Conservation (phyloP, 1,140 invertebrate genomes). For the Trypoxylus dichotomus region DNA sequence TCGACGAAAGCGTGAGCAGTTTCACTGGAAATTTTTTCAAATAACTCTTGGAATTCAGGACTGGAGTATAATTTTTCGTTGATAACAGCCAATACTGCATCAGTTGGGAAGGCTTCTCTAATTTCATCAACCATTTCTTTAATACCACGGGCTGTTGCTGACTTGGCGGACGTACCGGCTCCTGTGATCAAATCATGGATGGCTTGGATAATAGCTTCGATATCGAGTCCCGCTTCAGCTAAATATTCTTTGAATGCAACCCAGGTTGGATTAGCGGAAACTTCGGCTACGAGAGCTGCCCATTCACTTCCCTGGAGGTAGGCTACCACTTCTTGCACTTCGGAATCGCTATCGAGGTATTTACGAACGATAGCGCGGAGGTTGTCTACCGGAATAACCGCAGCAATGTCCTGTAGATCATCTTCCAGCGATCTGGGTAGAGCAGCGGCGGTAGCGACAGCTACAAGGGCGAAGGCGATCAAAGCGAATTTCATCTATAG, state of each 20-base stretch:
- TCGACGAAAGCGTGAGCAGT: slow-evolving; percentile 33
- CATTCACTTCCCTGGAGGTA: slow-evolving; percentile 37
- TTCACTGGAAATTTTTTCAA: slow-evolving; percentile 35
- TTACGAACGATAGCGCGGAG: slow-evolving; percentile 33
- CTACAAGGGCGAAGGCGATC: slow-evolving; percentile 30
- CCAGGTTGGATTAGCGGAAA: slow-evolving; percentile 23
- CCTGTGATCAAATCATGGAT: slow-evolving; percentile 34
- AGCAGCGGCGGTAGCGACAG: slow-evolving; percentile 31
- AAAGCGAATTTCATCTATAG: slow-evolving; percentile 35
- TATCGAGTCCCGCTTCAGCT: slow-evolving; percentile 32
- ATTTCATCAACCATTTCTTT: slow-evolving; percentile 35
- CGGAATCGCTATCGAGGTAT: slow-evolving; percentile 33
- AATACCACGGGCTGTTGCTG: slow-evolving; percentile 7
- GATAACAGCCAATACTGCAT: slow-evolving; percentile 31
- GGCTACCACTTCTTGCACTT: slow-evolving; percentile 33
- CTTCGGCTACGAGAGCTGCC: slow-evolving; percentile 32
- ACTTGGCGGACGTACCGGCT: not conserved
- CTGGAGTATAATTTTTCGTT: slow-evolving; percentile 38
- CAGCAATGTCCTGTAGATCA: not conserved
- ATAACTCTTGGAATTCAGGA: slow-evolving; percentile 36
- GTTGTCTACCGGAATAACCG: slow-evolving; percentile 33
- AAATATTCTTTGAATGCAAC: slow-evolving; percentile 34
- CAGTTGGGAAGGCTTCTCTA: slow-evolving; percentile 27
- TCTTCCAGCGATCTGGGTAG: not conserved
- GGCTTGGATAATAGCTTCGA: slow-evolving; percentile 32